Evolutionary conservation across 2,888 invertebrate genomes (phyloP).

Genomic region (Mylabris sibirica): DNA sequence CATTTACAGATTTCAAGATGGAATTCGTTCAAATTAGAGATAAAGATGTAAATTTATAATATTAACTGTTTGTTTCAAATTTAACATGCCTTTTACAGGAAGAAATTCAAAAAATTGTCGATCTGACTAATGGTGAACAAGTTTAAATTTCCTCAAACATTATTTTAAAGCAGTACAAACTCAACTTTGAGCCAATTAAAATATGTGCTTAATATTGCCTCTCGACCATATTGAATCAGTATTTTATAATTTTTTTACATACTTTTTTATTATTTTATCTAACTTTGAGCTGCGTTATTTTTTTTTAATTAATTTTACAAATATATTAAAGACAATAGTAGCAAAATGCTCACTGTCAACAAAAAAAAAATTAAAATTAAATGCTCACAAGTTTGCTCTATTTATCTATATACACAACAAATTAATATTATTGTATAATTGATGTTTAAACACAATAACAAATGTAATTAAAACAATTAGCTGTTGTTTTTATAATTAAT

Average conservation of each 20-base stretch:
- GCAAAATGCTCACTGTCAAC: not conserved
- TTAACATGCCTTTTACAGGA: conserved; percentile 9
- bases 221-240: not conserved
- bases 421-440: not conserved
- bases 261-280: not conserved
- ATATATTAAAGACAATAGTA: conserved; percentile 1
- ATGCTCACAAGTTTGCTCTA: not conserved
- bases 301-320: conserved; percentile 15
- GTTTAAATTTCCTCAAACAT: not conserved
- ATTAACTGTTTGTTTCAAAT: not conserved
- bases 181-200: not conserved
- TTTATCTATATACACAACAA: not conserved
- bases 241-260: conserved; percentile 15
- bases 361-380: not conserved
- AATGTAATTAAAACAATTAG: conserved; percentile 9
- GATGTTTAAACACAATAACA: conserved; percentile 9
- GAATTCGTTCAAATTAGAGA: conserved; percentile 9
- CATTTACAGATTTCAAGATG: conserved; percentile 14
- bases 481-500: conserved; percentile 1
- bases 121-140: conserved; percentile 2
- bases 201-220: not conserved
- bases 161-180: not conserved
- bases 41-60: conserved; percentile 8
- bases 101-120: not conserved
- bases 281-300: not conserved